A percentile compares a stretch with the other conserved stretches of the same genome.
These are phyloP conservation scores for Pygocentrus nattereri DNA, from an alignment of 2,797 vertebrate genomes.

Conservation along the genomic window DNA sequence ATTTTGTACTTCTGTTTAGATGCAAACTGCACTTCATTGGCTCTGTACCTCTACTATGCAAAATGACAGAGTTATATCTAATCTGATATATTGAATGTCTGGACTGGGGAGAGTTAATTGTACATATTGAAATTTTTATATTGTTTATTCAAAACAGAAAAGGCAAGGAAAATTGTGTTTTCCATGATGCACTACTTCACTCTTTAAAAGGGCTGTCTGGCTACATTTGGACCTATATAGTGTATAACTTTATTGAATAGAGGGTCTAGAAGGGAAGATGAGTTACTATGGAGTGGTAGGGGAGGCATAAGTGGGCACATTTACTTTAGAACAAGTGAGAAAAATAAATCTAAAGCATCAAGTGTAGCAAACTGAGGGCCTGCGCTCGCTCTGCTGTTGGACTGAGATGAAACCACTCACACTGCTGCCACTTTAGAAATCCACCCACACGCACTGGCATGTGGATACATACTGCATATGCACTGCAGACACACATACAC, in stretches of 20 bases:
- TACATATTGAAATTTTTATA: no score
- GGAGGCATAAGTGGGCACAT: conserved; percentile 47
- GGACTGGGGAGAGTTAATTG: no score
- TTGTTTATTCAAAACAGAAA: no score
- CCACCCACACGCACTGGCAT: conserved; percentile 25
- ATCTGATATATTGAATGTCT: no score
- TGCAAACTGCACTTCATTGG: no score
- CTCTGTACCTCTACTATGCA: no score
- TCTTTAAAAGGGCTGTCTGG: not conserved
- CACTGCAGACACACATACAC: conserved; percentile 15
- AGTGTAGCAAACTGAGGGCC: conserved; percentile 45
- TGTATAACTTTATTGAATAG: not conserved
- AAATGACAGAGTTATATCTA: no score
- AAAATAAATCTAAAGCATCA: conserved; percentile 45
- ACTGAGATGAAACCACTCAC: conserved; percentile 51
- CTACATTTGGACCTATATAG: not conserved
- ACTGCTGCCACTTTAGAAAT: conserved; percentile 29
- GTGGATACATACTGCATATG: conserved; percentile 54
- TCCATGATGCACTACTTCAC: not conserved
- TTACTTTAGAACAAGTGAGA: conserved; percentile 69
- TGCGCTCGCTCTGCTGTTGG: conserved; percentile 43
- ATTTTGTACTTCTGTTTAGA: no score
- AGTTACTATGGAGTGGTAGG: no score
- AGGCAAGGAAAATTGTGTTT: no score
- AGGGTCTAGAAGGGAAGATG: no score